Evolutionary conservation across 2,888 invertebrate genomes (phyloP).

Genomic region (Tinea pellionella): DNA sequence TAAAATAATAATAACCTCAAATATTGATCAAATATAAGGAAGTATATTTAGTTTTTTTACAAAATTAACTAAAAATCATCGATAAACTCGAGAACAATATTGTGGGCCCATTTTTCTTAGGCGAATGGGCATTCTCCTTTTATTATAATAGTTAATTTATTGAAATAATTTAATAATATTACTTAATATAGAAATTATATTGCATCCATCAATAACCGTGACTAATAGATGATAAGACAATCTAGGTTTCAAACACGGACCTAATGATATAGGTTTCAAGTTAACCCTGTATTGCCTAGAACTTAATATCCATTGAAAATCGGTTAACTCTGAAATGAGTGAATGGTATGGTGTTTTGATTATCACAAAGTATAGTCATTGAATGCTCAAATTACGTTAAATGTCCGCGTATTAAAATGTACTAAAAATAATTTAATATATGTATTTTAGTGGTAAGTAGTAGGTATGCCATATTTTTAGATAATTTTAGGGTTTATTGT

Average conservation of each 20-base stretch:
- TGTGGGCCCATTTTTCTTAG: too few species aligned
- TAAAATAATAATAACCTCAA: too few species aligned
- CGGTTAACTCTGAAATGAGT: conserved; percentile 4
- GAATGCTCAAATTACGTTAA: neutral
- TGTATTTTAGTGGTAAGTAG: too few species aligned
- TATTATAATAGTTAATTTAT: too few species aligned
- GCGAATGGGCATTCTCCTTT: too few species aligned
- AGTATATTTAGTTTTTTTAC: too few species aligned
- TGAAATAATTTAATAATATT: neutral
- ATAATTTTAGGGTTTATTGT: too few species aligned
- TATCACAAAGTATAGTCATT: neutral
- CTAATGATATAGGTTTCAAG: conserved; percentile 4
- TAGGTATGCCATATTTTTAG: too few species aligned
- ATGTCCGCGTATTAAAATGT: neutral
- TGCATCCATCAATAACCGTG: neutral
- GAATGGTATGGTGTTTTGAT: conserved; percentile 4
- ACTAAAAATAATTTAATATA: neutral
- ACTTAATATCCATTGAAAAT: conserved; percentile 12
- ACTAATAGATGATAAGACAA: conserved; percentile 8
- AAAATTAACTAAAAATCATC: too few species aligned
- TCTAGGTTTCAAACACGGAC: neutral
- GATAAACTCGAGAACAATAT: too few species aligned
- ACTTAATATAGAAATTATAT: neutral
- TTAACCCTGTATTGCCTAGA: neutral
- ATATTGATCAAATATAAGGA: too few species aligned